These are phyloP conservation scores for Aepyceros melampus DNA, from an alignment of 2,113 vertebrate species.

Conservation along the genomic window DNA sequence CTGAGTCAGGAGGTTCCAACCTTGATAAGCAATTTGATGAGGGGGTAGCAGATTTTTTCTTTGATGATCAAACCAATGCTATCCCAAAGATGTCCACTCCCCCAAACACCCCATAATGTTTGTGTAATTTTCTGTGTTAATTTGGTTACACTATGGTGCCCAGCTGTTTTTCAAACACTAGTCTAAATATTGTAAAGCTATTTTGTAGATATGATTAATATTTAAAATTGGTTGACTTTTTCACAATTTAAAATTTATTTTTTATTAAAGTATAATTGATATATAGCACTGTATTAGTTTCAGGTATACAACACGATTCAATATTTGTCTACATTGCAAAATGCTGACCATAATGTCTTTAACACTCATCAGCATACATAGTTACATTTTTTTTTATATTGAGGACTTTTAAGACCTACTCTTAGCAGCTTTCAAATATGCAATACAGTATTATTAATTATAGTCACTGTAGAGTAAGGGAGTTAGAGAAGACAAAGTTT, in stretches of 20 bases:
- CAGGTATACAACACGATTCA: not conserved
- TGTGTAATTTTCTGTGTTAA: conserved; percentile 1
- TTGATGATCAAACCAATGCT: not conserved
- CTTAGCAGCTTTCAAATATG: not conserved
- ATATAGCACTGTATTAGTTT: not conserved
- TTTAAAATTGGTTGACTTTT: not conserved
- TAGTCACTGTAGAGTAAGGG: not conserved
- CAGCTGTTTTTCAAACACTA: not conserved
- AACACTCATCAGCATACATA: not conserved
- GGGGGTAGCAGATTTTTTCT: not conserved
- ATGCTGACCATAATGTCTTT: not conserved
- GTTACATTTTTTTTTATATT: not conserved
- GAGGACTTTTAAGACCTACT: not conserved
- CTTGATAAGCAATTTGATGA: not conserved
- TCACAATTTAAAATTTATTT: not conserved
- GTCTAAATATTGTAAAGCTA: not conserved
- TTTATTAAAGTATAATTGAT: not conserved
- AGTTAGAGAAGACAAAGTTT: too few relatives aligned
- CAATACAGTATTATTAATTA: not conserved
- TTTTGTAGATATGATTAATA: not conserved
- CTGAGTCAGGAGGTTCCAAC: not conserved
- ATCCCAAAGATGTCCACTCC: not conserved
- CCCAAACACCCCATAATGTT: not conserved
- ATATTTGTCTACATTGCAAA: not conserved
- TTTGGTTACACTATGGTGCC: not conserved